phyloP scores from a whole-genome alignment of 2,888 invertebrate genomes.

The Apocheima hispidaria region DNA sequence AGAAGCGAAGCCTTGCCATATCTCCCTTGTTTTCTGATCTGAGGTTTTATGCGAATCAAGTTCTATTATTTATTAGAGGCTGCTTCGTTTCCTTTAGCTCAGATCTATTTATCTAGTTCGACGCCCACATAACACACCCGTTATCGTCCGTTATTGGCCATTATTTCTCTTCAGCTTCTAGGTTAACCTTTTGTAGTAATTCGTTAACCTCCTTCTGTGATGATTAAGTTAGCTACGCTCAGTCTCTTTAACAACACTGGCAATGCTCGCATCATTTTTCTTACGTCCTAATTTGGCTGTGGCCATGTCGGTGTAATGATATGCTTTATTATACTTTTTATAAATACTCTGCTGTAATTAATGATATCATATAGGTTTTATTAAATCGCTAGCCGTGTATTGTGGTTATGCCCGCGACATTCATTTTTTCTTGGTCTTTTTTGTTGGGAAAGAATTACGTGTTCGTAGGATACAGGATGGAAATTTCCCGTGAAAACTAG shows the following conservation, averaged over 20 bases:
- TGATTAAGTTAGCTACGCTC: conserved; percentile 24
- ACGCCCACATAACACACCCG: conserved; percentile 19
- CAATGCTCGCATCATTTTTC: conserved; percentile 7
- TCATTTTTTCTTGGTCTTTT: too few species aligned
- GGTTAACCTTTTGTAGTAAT: conserved; percentile 31
- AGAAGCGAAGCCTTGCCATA: too few species aligned
- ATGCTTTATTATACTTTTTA: neutral
- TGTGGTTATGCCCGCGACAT: too few species aligned
- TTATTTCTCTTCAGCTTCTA: conserved; percentile 26
- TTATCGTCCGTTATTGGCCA: conserved; percentile 24
- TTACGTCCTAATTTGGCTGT: neutral
- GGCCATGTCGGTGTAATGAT: neutral
- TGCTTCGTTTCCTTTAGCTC: conserved; percentile 16
- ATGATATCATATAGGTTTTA: too few species aligned
- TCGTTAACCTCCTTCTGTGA: conserved; percentile 25
- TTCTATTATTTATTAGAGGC: conserved; percentile 11
- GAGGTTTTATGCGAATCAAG: conserved; percentile 4
- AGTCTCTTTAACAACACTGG: neutral
- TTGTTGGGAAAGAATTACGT: too few species aligned
- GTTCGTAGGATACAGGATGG: too few species aligned
- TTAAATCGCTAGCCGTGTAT: too few species aligned
- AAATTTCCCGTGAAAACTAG: too few species aligned
- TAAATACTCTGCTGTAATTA: neutral
- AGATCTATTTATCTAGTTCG: conserved; percentile 27
- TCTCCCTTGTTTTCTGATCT: too few species aligned